phyloP scores from a whole-genome alignment of 2,888 invertebrate species.

The Disparrhopalites patrizii region DNA sequence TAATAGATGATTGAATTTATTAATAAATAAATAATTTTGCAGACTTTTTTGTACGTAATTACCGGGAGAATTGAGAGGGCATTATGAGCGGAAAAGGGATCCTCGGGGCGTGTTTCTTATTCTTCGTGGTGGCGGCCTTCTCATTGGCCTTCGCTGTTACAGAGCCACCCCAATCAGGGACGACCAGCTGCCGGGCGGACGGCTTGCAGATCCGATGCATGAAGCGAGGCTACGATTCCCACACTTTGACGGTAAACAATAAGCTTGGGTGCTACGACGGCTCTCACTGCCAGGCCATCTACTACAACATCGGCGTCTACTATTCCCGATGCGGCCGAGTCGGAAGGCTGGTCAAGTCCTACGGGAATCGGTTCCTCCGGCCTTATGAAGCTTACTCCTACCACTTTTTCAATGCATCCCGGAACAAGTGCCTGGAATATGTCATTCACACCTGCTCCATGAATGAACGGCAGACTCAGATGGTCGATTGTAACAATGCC shows the following conservation, averaged over 20 bases:
- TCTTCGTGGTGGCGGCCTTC: background rate
- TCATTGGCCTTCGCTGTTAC: background rate
- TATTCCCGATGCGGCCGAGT: background rate
- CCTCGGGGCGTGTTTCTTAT: background rate
- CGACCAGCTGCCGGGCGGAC: background rate
- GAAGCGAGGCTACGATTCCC: constrained; percentile 9
- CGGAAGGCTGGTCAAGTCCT: constrained; percentile 14
- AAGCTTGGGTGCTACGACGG: constrained; percentile 11
- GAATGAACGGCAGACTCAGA: background rate
- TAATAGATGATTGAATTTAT: background rate
- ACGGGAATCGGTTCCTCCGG: background rate
- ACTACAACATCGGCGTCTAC: constrained; percentile 13
- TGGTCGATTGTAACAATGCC: background rate
- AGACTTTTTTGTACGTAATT: too few species aligned
- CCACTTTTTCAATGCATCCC: constrained; percentile 5
- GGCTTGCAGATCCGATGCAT: constrained; percentile 6
- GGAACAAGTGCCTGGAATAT: constrained; percentile 9
- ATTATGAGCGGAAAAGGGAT: too few species aligned
- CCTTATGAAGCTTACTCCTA: constrained; percentile 16
- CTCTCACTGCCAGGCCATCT: background rate
- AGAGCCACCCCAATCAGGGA: background rate
- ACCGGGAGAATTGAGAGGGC: too few species aligned
- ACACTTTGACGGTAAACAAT: constrained; percentile 9
- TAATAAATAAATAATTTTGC: background rate
- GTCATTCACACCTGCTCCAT: constrained; percentile 13